Base-by-base conservation (phyloP, 2,113 vertebrate species). In the Proterorhinus semilunaris region DNA sequence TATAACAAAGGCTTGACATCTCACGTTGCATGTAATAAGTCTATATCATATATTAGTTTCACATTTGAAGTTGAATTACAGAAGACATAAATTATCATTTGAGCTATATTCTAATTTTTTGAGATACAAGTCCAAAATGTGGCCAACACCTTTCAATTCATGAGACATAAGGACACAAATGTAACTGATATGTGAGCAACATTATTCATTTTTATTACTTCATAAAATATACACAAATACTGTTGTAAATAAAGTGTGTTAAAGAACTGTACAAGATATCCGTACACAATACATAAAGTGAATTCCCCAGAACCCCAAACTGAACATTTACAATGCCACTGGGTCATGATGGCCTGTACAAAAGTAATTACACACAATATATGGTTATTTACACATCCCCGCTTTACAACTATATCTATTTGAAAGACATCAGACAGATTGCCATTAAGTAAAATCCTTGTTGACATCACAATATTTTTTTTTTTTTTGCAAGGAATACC, bases 161-260 rank as follows among this genome's bases (percentile, higher is more conserved):
- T 36, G 48, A 49, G 12, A 16, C 43, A 44, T 5, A n/a, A 36
- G 1, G 2, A 43, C 15, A 16, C 21, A 57, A 68, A 66, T 8
- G 45, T 27, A 10, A 4, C 71, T 72, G 61, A 57, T 7, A 49
- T 78, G 81, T 79, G 73, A 74, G 76, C 82, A 86, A 84, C 59
- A 59, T 83, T 83, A 82, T 87, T 90, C 44, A 80, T 84, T 92
- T 90, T 93, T 92, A 92, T 91, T 93, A 93, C 88, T 83, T 93
- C 89, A 91, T 93, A 93, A 93, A 93, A 93, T 93, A 92, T 93
- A 93, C 91, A 93, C 92, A 93, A 93, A 93, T 93, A 92, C 91
- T 92, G 89, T 90, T 89, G 92, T 93, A 93, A 93, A 92, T 92
- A 92, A 91, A 92, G 85, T 87, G 90, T 91, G 91, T 92, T 92